Percentiles rank a stretch among this genome's conserved stretches.
phyloP scores from a whole-genome alignment of 2,888 invertebrate genomes.

The Synanthedon vespiformis region DNA sequence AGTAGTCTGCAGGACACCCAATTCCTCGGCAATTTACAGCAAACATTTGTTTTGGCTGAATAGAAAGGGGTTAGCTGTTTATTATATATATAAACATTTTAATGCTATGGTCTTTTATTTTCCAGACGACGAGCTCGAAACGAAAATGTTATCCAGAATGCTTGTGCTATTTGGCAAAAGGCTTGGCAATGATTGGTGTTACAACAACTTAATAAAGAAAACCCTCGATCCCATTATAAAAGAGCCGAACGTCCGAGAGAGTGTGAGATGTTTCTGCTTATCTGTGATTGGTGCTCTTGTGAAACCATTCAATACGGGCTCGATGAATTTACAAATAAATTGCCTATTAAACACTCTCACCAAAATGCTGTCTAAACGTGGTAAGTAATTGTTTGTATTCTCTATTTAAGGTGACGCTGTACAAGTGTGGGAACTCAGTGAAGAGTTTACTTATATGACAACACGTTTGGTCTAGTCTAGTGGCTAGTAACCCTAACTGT shows the following conservation, averaged over 20 bases:
- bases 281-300: constrained; percentile 45
- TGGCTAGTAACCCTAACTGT: too few species aligned
- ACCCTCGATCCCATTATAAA: constrained; percentile 45
- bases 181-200: constrained; percentile 52
- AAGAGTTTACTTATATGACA: too few species aligned
- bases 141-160: constrained; percentile 40
- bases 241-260: constrained; percentile 19
- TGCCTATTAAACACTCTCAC: constrained; percentile 39
- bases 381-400: constrained; percentile 29
- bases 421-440: not conserved
- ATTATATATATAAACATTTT: too few species aligned
- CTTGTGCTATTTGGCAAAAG: constrained; percentile 53
- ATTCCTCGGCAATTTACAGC: too few species aligned
- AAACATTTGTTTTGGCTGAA: too few species aligned
- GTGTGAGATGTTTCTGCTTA: constrained; percentile 38
- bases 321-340: constrained; percentile 55
- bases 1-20: too few species aligned
- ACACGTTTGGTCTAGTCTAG: not conserved
- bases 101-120: constrained; percentile 3
- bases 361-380: constrained; percentile 31
- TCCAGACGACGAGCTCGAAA: constrained; percentile 36
- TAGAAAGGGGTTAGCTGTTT: too few species aligned
- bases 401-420: not conserved
- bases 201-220: constrained; percentile 44
- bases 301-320: constrained; percentile 43